Evolutionary conservation across 2,113 vertebrate species (phyloP).

Genomic region (Neofelis nebulosa): DNA sequence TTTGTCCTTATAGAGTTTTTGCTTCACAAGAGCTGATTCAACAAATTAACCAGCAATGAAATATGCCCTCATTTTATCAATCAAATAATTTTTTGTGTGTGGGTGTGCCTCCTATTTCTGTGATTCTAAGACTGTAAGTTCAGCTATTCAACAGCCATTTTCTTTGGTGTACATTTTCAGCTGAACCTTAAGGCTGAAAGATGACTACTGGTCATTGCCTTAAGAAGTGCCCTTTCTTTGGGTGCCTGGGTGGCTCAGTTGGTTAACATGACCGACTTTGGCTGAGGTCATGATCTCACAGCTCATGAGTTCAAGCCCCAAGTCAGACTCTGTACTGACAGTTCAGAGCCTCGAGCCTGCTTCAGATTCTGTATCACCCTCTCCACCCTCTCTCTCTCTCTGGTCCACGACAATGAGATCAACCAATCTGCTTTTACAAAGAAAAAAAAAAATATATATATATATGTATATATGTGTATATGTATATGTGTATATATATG

Average conservation of each 20-base stretch:
- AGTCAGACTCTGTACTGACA: no score
- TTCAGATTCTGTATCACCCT: no score
- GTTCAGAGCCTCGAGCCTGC: no score
- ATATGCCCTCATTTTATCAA: not conserved
- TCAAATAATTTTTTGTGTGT: not conserved
- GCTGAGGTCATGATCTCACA: no score
- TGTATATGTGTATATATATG: no score
- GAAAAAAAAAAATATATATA: no score
- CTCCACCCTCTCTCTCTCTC: no score
- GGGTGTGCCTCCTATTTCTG: not conserved
- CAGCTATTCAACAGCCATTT: not conserved
- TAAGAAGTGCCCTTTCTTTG: not conserved
- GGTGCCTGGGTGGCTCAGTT: no score
- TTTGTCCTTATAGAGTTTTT: not conserved
- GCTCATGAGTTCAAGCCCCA: no score
- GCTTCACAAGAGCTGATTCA: not conserved
- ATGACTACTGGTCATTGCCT: not conserved
- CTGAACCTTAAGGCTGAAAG: not conserved
- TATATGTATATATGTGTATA: no score
- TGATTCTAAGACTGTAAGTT: not conserved
- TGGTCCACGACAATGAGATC: not conserved
- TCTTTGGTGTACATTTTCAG: not conserved
- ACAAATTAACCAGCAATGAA: not conserved
- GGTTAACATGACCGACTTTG: no score
- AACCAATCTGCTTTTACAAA: not conserved